phyloP scores from a whole-genome alignment of 2,113 vertebrate species.

The Aptenodytes forsteri region DNA sequence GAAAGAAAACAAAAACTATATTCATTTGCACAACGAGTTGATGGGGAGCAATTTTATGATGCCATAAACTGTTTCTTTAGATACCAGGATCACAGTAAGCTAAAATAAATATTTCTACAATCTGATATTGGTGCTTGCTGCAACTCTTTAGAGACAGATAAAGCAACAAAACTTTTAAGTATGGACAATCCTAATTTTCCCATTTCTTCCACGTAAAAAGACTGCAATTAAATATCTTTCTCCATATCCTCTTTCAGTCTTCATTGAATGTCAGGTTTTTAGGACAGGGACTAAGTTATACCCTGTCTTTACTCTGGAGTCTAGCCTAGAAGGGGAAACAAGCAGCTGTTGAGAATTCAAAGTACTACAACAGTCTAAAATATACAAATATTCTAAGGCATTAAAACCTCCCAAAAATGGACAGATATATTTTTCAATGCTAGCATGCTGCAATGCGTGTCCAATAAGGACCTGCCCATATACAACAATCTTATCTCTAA shows the following conservation, averaged over 20 bases:
- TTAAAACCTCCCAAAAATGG: not conserved
- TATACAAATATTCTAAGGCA: not conserved
- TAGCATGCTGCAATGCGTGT: not conserved
- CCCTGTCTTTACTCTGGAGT: not conserved
- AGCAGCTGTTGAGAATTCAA: not conserved
- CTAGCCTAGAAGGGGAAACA: not conserved
- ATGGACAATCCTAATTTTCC: not conserved
- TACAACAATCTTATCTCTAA: not conserved
- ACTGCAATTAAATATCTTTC: not conserved
- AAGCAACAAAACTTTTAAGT: not conserved
- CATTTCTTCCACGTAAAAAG: not conserved
- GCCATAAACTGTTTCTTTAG: not conserved
- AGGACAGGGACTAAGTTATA: not conserved
- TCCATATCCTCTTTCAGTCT: not conserved
- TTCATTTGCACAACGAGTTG: not conserved
- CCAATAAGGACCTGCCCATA: not conserved
- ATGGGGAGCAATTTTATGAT: not conserved
- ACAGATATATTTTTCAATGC: not conserved
- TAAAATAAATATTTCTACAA: not conserved
- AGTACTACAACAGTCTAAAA: not conserved
- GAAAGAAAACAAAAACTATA: not conserved
- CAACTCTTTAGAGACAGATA: not conserved
- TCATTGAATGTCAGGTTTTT: not conserved
- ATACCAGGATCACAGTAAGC: not conserved
- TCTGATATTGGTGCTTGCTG: not conserved